Conservation (phyloP, 2,888 invertebrate genomes). For the Panopea generosa region DNA sequence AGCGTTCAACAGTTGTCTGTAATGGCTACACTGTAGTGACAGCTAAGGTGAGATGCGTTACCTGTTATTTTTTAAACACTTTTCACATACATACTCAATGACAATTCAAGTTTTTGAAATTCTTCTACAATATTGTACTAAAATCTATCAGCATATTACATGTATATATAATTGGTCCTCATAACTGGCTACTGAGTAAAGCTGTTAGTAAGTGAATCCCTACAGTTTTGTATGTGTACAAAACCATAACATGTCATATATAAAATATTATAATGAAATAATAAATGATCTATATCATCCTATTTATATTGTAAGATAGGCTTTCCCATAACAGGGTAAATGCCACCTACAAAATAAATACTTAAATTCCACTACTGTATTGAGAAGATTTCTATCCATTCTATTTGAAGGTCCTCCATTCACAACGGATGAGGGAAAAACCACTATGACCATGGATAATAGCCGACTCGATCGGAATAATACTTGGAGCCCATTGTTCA, state of each 20-base stretch:
- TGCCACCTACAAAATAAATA: too few species aligned
- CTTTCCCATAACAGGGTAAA: not conserved
- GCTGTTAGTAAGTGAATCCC: constrained; percentile 1
- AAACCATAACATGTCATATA: not conserved
- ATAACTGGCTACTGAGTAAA: constrained; percentile 3
- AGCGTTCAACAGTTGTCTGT: not conserved
- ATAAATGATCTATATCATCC: constrained; percentile 3
- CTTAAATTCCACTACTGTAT: too few species aligned
- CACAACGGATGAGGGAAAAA: constrained; percentile 39
- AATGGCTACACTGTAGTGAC: not conserved
- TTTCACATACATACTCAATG: too few species aligned
- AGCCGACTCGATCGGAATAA: constrained; percentile 22
- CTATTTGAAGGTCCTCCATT: constrained; percentile 53
- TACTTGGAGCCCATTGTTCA: constrained; percentile 58
- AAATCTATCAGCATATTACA: constrained; percentile 3
- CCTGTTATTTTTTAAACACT: too few species aligned
- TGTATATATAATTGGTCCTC: constrained; percentile 1
- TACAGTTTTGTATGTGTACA: not conserved
- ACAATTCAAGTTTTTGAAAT: constrained; percentile 3
- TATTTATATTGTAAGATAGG: constrained; percentile 2
- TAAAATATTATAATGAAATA: not conserved
- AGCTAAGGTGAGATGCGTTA: not conserved
- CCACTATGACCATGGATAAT: constrained; percentile 54
- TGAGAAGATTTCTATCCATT: not conserved
- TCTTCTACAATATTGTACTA: not conserved